Evolutionary conservation across 2,113 vertebrate genomes (phyloP).

Genomic region (Megaleporinus macrocephalus): DNA sequence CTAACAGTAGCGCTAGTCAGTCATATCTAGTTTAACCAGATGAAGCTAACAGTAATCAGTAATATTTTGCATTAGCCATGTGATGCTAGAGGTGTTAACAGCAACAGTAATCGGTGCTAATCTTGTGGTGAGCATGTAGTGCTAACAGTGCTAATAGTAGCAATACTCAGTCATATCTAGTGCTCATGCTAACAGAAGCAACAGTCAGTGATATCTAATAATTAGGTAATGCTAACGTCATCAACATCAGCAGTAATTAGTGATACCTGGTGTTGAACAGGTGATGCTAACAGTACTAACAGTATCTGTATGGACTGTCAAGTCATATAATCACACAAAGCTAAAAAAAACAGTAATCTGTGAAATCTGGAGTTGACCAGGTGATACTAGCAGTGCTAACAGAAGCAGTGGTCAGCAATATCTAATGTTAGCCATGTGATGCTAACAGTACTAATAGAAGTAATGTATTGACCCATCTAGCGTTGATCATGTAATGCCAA

Average conservation of each 20-base stretch:
- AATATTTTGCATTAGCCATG: neutral
- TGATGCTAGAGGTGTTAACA: no score
- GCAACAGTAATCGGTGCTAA: no score
- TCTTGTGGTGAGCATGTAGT: neutral
- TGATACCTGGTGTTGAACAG: no score
- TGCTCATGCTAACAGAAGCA: no score
- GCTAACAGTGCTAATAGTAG: slow-evolving; percentile 2
- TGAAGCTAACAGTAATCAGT: neutral
- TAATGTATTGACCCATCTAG: no score
- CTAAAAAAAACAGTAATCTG: neutral
- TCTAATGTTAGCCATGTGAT: neutral
- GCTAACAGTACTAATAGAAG: slow-evolving; percentile 6
- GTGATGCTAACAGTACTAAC: no score
- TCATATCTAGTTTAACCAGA: neutral
- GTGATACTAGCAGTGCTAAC: neutral
- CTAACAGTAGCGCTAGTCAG: neutral
- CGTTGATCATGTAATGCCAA: no score
- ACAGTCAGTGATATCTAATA: no score
- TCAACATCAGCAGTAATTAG: no score
- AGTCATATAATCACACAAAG: no score
- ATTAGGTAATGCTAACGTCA: no score
- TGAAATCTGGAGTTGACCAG: neutral
- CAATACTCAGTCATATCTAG: neutral
- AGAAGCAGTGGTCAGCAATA: neutral
- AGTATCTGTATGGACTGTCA: no score